Conservation (phyloP, 2,113 vertebrate genomes). For the Corydoras maculifer region DNA sequence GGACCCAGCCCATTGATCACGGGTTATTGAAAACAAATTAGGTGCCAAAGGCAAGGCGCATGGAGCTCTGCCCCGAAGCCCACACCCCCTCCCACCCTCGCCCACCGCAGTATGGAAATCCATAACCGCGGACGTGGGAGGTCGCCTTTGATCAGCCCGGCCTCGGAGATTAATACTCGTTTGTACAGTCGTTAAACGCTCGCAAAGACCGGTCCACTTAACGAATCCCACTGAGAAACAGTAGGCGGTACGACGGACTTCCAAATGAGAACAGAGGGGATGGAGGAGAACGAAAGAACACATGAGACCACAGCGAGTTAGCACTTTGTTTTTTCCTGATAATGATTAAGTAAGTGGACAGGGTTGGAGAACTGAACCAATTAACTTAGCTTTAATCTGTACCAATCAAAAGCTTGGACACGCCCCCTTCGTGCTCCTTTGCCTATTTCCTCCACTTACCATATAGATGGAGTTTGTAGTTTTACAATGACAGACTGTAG, state of each 20-base stretch:
- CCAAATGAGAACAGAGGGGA: not conserved
- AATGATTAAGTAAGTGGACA: no score
- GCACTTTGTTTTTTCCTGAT: no score
- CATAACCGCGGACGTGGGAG: slow-evolving; percentile 42
- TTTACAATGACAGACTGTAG: no score
- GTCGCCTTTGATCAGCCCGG: slow-evolving; percentile 31
- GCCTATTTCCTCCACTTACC: no score
- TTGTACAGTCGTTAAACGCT: slow-evolving; percentile 48
- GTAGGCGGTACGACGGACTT: not conserved
- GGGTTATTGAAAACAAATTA: slow-evolving; percentile 82
- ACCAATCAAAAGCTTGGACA: no score
- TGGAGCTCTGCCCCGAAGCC: slow-evolving; percentile 41
- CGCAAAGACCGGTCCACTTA: slow-evolving; percentile 7
- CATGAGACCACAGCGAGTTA: no score
- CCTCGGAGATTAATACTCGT: slow-evolving; percentile 48
- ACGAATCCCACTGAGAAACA: slow-evolving; percentile 28
- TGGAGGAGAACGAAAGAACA: no score
- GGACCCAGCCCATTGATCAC: slow-evolving; percentile 71
- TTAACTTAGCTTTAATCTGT: no score
- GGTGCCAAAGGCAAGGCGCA: slow-evolving; percentile 53
- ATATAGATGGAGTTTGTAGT: no score
- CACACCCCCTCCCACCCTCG: not conserved
- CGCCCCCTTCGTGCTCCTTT: no score
- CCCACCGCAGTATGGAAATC: slow-evolving; percentile 43
- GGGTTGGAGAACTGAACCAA: no score